Base-by-base conservation (phyloP, 2,888 invertebrate genomes). In the Amphipoea oculea region DNA sequence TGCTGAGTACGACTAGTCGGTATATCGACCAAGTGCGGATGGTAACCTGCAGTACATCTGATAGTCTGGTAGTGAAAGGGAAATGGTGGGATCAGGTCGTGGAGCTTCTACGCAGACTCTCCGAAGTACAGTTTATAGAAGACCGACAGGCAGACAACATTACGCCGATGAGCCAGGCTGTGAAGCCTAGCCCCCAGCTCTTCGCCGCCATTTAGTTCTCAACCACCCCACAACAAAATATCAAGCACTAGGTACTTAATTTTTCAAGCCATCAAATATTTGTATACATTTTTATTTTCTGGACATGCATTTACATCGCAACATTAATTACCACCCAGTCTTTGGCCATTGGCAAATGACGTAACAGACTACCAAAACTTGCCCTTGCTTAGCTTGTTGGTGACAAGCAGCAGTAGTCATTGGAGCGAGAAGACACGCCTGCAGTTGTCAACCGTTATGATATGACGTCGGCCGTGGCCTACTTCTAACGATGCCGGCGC, bases 371-470 rank as follows among this genome's bases (percentile, higher is more conserved):
- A 40, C 11, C 14, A 20, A 40, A 66, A 40, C 57, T 57, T n/a
- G 7, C 40, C 4, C 29, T 40, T 40, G 29, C 51, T 60, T 57
- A 36, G 48, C 17, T 68, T 81, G 63, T 29, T 69, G 42, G 23
- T 69, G 68, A 81, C 81, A 73, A 69, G 68, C 63, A 72, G 72
- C 0, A 48, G 60, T 42, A 60, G 23, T 23, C 57, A 81, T 60
- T 7, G 81, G 40, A 85, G 81, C 82, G 68, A 45, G 48, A 29
- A 14, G 54, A 68, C 36, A 54, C 42, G 72, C 14, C 73, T 81
- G 81, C 51, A 73, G 68, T 85, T 82, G 85, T 81, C 85, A 73
- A 60, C 60, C 65, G 51, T 72, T 69, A 65, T 80, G 66, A 62
- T 11, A 65, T 80, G 66, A 62, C 14, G 51, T 54, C 14, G 23